Base-by-base conservation (phyloP, 2,113 vertebrate species). In the Hippocampus comes region DNA sequence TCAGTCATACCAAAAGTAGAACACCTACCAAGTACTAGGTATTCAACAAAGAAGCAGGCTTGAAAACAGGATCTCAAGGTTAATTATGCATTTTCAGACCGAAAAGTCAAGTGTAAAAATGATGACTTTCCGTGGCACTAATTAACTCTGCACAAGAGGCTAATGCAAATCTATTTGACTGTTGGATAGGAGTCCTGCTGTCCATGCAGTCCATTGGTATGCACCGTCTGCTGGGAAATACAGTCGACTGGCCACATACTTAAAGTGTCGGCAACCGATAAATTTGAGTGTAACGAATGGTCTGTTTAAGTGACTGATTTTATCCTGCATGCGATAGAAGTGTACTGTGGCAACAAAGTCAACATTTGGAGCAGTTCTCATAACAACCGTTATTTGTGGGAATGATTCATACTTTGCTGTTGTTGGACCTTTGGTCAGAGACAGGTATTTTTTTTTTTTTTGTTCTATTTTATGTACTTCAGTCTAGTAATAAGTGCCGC, bases 21-120 rank as follows among this genome's bases (percentile, higher is more conserved):
- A 76, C 74, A 65, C 69, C 67, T 80, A 78, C 77, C 59, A 73
- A 76, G 67, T 56, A 11, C 42, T 41, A 64, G 72, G 60, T 43
- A 48, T 67, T 65, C n/a, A 23, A 71, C 23, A 64, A 74, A 59
- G 59, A 30, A 60, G 68, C 9, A 23, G 14, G 46, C 2, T 30
- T 46, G 42, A 21, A 30, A 55, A 14, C 3, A 64, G 42, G 25
- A 17, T 56, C 23, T 71, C 30, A 17, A 34, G 60, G 60, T 30
- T 51, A 43, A 53, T 67, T 18, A 42, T 49, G 42, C 9, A 23
- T 9, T 59, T 59, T 59, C 56, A 25, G 11, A 27, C 15, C 2
- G 15, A 61, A 61, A 61, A 20, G 2, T 59, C 27, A 18, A 34
- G 12, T 61, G 15, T 61, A 61, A 20, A 34, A 61, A 34, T 34